Percentiles rank a stretch among this genome's conserved stretches.
Conservation (phyloP, 2,113 vertebrate species). For the Passer domesticus region DNA sequence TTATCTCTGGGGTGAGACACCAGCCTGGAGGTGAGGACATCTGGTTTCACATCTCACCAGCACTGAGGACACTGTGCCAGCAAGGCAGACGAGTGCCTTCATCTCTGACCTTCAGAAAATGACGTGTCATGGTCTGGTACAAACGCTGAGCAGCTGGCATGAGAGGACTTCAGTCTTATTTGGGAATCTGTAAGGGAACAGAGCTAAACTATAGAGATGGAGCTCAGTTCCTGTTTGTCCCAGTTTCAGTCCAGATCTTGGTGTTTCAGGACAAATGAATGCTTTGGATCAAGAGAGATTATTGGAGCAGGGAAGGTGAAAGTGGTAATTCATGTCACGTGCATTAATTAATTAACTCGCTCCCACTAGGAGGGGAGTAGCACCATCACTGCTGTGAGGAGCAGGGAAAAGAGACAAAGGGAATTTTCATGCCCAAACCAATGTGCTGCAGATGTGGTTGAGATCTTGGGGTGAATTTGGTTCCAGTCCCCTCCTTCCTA, state of each 20-base stretch:
- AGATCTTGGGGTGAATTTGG: neutral
- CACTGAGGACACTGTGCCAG: neutral
- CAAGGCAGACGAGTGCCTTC: neutral
- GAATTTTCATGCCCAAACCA: neutral
- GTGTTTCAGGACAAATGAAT: neutral
- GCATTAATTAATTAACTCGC: neutral
- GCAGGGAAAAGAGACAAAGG: neutral
- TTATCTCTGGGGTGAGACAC: neutral
- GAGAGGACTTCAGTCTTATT: neutral
- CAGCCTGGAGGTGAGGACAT: neutral
- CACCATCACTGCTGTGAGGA: neutral
- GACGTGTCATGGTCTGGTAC: neutral
- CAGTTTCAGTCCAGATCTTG: neutral
- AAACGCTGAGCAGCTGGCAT: neutral
- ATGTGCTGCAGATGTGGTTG: neutral
- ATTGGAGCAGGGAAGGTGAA: neutral
- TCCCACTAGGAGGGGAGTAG: neutral
- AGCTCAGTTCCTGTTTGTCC: neutral
- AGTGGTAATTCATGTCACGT: neutral
- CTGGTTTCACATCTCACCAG: neutral
- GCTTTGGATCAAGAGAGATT: neutral
- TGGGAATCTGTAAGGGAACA: neutral
- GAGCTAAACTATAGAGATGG: neutral
- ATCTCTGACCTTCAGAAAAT: neutral
- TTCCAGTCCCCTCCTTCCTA: neutral